These are phyloP conservation scores for Gymnogyps californianus DNA, from an alignment of 2,113 vertebrate species.

Conservation along the genomic window DNA sequence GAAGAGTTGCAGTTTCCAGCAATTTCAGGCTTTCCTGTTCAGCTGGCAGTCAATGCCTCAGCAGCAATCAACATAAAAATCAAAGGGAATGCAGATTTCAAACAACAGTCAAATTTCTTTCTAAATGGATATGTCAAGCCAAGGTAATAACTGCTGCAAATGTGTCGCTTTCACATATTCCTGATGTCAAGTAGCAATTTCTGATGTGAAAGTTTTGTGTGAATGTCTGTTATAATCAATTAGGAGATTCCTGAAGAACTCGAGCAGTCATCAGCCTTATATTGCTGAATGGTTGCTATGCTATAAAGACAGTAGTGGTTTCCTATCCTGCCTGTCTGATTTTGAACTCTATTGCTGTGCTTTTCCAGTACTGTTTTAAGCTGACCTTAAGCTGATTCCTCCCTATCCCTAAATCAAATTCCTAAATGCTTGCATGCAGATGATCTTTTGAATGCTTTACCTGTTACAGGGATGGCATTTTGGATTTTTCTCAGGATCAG, in stretches of 20 bases:
- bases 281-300: not conserved
- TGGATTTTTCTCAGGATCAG: not conserved
- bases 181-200: not conserved
- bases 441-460: not conserved
- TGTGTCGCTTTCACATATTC: not conserved
- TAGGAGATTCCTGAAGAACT: not conserved
- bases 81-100: conserved; percentile 77
- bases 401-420: not conserved
- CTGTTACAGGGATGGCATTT: not conserved
- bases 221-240: not conserved
- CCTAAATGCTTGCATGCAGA: not conserved
- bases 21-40: conserved; percentile 81
- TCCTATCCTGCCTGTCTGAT: not conserved
- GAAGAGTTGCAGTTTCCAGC: conserved; percentile 81
- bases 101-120: conserved; percentile 77
- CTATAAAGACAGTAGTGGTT: not conserved
- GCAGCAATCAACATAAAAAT: conserved; percentile 74
- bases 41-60: conserved; percentile 79
- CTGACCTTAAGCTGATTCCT: not conserved
- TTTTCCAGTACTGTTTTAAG: not conserved
- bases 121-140: conserved; percentile 83
- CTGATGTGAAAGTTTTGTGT: not conserved
- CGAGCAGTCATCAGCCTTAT: not conserved
- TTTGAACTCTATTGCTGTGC: not conserved
- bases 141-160: conserved; percentile 65